Percentiles rank a stretch among this genome's conserved stretches.
Conservation (phyloP, 2,797 vertebrate genomes). For the Bradypodion pumilum region DNA sequence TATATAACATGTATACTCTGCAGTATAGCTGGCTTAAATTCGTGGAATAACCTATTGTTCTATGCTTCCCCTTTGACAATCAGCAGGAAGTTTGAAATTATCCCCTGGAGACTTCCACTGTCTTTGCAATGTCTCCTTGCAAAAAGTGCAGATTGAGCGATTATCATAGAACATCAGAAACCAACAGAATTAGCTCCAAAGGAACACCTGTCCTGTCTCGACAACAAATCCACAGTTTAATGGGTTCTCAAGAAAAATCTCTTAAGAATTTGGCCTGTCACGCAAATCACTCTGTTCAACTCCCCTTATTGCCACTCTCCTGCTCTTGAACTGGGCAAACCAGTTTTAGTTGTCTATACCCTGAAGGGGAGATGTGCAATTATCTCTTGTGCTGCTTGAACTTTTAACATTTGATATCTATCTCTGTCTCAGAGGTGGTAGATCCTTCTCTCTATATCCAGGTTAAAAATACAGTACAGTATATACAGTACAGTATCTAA, state of each 20-base stretch:
- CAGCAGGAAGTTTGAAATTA: not conserved
- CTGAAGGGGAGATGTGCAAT: not conserved
- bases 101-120: not conserved
- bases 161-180: not conserved
- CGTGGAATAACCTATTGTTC: constrained; percentile 9
- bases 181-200: not conserved
- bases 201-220: not conserved
- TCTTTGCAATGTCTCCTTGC: not conserved
- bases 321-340: not conserved
- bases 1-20: not conserved
- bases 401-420: not conserved
- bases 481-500: no score
- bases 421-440: not conserved
- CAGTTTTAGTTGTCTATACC: not conserved
- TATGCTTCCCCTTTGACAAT: not conserved
- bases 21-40: not conserved
- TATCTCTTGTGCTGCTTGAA: not conserved
- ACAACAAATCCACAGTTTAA: not conserved
- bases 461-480: not conserved
- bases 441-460: not conserved
- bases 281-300: not conserved
- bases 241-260: not conserved
- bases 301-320: not conserved
- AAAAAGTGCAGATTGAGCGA: not conserved
- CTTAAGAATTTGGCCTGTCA: not conserved